phyloP scores from a whole-genome alignment of 2,797 vertebrate genomes.

The Pelochelys cantorii region DNA sequence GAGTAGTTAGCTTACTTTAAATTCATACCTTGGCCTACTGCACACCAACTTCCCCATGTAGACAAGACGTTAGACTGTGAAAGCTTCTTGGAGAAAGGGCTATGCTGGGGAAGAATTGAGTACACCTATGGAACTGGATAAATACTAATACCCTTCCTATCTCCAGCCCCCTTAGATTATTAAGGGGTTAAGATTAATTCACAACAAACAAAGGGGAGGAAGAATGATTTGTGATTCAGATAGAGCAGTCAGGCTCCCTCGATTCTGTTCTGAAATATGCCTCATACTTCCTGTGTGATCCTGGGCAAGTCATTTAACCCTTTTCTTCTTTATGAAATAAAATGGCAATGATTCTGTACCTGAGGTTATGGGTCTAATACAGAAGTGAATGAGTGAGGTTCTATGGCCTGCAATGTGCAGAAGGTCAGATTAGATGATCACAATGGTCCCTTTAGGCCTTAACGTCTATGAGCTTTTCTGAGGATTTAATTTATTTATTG shows the following conservation, averaged over 20 bases:
- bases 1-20: neutral
- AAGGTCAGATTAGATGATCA: neutral
- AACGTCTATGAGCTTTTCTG: slow-evolving; percentile 33
- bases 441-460: neutral
- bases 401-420: neutral
- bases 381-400: neutral
- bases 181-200: slow-evolving; percentile 62
- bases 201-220: slow-evolving; percentile 19
- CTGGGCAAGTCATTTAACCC: slow-evolving; percentile 56
- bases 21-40: neutral
- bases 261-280: slow-evolving; percentile 75
- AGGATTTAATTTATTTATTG: neutral
- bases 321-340: slow-evolving; percentile 51
- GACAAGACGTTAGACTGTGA: neutral
- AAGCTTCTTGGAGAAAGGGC: neutral
- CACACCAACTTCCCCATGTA: neutral
- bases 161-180: slow-evolving; percentile 10
- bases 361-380: neutral
- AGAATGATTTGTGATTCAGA: slow-evolving; percentile 72
- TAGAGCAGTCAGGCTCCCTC: slow-evolving; percentile 56
- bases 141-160: neutral
- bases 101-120: neutral
- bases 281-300: slow-evolving; percentile 70
- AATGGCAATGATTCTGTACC: slow-evolving; percentile 56
- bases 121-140: neutral